Base-by-base conservation (phyloP, 1,140 invertebrate species). In the Tenebrio molitor region DNA sequence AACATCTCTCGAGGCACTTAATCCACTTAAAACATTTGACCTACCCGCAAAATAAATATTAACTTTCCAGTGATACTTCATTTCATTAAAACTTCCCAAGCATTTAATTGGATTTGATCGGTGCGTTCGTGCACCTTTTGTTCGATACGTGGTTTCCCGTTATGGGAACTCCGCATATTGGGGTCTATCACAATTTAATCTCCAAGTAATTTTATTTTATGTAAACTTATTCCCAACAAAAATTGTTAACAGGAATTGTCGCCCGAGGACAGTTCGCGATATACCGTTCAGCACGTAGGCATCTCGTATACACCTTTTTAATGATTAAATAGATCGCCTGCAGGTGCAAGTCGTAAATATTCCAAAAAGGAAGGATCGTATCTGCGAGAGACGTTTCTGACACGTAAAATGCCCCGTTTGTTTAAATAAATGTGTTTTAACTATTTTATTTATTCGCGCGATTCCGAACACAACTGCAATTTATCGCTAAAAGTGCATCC, bases 241-340 rank as follows among this genome's bases (percentile, higher is more conserved):
- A 44, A 44, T 58, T 33, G 50, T 33, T 58, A 58, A 33, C 50
- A 12, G 50, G n/a, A 16, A 53, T 12, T 58, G 50, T 58, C 50
- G 50, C 50, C n/a, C 7, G 8, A 16, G 23, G 50, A 3, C 23
- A 15, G 12, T 33, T 25, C 23, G 21, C 21, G 50, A 58, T 58
- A 58, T 58, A 14, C 12, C 50, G 36, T 39, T 39, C n/a, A n/a
- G 6, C 36, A 39, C 36, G 36, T 39, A 39, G 36, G 23, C 23
- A 58, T 58, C 50, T 58, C 50, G 50, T 33, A 58, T 58, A 58
- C 50, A 58, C 50, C 50, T 58, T 58, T 58, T 58, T 58, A 58
- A 58, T 58, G 50, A 58, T 58, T 58, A 58, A 58, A 58, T 58
- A 58, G 50, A 58, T 29, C 23, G 50, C 50, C 50, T 33, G 21